Base-by-base conservation (phyloP, 2,888 invertebrate species). In the Acronicta alni region DNA sequence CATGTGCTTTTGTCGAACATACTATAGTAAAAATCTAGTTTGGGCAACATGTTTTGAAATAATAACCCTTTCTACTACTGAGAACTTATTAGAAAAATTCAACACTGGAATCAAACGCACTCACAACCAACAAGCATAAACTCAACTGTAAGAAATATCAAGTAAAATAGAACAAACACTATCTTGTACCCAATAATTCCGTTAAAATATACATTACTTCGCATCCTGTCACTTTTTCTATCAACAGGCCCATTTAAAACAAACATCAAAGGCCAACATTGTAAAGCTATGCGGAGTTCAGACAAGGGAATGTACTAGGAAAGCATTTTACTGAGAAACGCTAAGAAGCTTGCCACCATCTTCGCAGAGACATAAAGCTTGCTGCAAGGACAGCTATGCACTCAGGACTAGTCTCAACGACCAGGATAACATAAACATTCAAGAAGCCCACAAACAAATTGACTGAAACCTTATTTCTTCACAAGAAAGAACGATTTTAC, bases 281-380 rank as follows among this genome's bases (percentile, higher is more conserved):
- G 72, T 77, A 75, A 64, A 66, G 55, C 60, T 58, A 63, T 61
- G 62, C 57, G 35, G 54, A 63, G 56, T 68, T 63, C 64, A 73
- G 65, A 71, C 79, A 81, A 81, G 65, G 63, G 74, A 74, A 82
- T 78, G 77, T 82, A 85, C 86, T 77, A 82, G 81, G 83, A 89
- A 90, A 88, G 82, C 87, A 89, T 90, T 91, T 91, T 90, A 90
- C 88, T 79, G 82, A 80, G 88, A 87, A 88, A 80, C 88, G 83
- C 81, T 91, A 92, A 92, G 90, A 79, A 87, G 90, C 89, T 89
- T 86, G 83, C 80, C 82, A 81, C 81, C 86, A 86, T 87, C 87
- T 81, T 84, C 81, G 81, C 73, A 76, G 82, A 82, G 88, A 89
- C 89, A 87, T 90, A 89, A 91, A 91, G 89, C 91, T 87, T 81